These are phyloP conservation scores for Eulemur albifrons DNA, from an alignment of 2,797 vertebrate genomes.

Conservation along the genomic window DNA sequence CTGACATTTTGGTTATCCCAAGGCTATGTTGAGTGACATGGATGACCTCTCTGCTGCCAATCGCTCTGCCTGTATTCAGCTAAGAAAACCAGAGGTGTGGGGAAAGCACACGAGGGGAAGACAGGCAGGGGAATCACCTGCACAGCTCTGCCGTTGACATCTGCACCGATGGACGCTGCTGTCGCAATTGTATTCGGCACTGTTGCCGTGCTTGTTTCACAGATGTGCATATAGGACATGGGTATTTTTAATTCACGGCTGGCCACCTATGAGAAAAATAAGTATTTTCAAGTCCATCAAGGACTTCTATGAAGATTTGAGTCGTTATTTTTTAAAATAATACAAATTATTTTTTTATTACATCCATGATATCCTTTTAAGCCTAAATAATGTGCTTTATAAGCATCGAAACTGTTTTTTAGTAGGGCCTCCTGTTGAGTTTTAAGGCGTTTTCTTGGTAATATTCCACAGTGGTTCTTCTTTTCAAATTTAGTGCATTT, in stretches of 20 bases:
- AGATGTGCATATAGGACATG: conserved; percentile 88
- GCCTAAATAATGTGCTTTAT: neutral
- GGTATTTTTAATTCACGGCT: conserved; percentile 92
- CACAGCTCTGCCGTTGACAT: conserved; percentile 93
- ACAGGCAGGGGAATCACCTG: conserved; percentile 83
- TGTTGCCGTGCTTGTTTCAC: conserved; percentile 89
- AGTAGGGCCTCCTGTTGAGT: neutral
- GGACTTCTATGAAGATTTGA: neutral
- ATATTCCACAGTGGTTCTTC: neutral
- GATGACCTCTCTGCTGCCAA: neutral
- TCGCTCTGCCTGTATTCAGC: neutral
- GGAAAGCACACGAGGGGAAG: neutral
- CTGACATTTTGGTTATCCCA: neutral
- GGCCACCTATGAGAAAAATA: conserved; percentile 86
- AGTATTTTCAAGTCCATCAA: neutral
- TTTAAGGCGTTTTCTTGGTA: neutral
- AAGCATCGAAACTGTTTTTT: neutral
- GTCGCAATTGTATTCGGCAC: conserved; percentile 91
- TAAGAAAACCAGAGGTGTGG: neutral
- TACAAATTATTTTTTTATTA: neutral
- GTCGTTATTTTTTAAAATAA: neutral
- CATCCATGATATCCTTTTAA: neutral
- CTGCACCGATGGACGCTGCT: conserved; percentile 89
- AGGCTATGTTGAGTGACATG: neutral
- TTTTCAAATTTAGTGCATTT: neutral